Percentiles rank a stretch among this genome's conserved stretches.
Evolutionary conservation across 1,140 invertebrate species (phyloP).

Genomic region (Leucophenga varia): DNA sequence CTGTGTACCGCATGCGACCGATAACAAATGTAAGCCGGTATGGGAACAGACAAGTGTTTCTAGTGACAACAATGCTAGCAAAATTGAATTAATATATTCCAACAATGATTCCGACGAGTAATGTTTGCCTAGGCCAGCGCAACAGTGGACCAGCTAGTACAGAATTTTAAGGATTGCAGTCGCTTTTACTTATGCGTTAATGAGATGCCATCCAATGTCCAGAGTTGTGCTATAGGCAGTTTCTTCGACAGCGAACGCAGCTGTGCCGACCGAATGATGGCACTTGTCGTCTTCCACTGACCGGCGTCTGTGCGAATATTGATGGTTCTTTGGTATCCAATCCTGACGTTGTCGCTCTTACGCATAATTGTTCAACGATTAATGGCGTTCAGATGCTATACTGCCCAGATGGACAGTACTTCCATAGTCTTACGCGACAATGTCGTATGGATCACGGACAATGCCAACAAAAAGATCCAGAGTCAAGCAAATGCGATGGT

Average conservation of each 20-base stretch:
- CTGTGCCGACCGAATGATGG: constrained; percentile 47
- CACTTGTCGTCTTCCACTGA: constrained; percentile 23
- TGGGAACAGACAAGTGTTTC: too few relatives aligned
- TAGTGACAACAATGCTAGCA: too few relatives aligned
- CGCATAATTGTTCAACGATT: constrained; percentile 33
- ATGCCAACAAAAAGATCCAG: constrained; percentile 16
- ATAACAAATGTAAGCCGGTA: constrained; percentile 21
- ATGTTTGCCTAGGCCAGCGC: constrained; percentile 24
- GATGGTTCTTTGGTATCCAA: constrained; percentile 25
- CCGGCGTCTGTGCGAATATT: constrained; percentile 12
- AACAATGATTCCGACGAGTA: too few relatives aligned
- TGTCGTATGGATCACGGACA: constrained; percentile 39
- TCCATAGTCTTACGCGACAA: constrained; percentile 16
- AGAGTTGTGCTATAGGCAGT: constrained; percentile 32
- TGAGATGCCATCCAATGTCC: constrained; percentile 14
- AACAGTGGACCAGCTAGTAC: constrained; percentile 28
- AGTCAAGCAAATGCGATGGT: constrained; percentile 15
- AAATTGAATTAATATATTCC: neutral
- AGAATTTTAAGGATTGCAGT: constrained; percentile 32
- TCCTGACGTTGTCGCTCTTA: constrained; percentile 30
- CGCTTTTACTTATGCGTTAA: constrained; percentile 37
- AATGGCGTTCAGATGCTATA: constrained; percentile 23
- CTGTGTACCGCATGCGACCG: constrained; percentile 9
- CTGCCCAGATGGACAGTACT: constrained; percentile 40
- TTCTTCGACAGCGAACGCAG: constrained; percentile 29